Conservation (phyloP, 23 tunicate genomes). For the Trididemnum nubilum region DNA sequence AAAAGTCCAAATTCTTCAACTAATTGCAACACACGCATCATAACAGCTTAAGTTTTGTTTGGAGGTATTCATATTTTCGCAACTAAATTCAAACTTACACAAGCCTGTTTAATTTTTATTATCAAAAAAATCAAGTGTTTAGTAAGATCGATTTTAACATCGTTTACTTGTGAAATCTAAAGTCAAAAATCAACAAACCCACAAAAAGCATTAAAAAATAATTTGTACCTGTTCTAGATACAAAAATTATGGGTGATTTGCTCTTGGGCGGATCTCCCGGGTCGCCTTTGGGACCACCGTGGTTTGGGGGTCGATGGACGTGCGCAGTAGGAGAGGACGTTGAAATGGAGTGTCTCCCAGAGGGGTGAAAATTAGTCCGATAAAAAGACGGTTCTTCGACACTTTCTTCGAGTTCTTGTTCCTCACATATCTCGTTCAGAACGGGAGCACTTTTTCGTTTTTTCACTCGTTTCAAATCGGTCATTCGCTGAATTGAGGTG, state of each 20-base stretch:
- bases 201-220: no score
- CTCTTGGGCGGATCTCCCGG: not conserved
- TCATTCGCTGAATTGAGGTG: slow-evolving; percentile 56
- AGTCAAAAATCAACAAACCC: no score
- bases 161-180: no score
- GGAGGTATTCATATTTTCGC: no score
- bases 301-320: not conserved
- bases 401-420: slow-evolving; percentile 51
- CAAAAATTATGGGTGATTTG: not conserved
- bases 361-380: slow-evolving; percentile 12
- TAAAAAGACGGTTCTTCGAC: slow-evolving; percentile 8
- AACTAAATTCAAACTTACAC: no score
- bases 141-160: no score
- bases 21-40: no score
- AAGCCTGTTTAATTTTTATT: no score
- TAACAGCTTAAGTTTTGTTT: no score
- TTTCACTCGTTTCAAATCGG: slow-evolving; percentile 44
- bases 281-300: not conserved
- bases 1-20: no score
- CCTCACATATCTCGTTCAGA: slow-evolving; percentile 90
- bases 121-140: no score
- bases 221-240: slow-evolving; percentile 6
- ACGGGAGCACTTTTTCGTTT: slow-evolving; percentile 82
- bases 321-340: slow-evolving; percentile 47
- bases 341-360: slow-evolving; percentile 47